These are phyloP conservation scores for Istiophorus platypterus DNA, from an alignment of 2,113 vertebrate genomes.

Conservation along the genomic window DNA sequence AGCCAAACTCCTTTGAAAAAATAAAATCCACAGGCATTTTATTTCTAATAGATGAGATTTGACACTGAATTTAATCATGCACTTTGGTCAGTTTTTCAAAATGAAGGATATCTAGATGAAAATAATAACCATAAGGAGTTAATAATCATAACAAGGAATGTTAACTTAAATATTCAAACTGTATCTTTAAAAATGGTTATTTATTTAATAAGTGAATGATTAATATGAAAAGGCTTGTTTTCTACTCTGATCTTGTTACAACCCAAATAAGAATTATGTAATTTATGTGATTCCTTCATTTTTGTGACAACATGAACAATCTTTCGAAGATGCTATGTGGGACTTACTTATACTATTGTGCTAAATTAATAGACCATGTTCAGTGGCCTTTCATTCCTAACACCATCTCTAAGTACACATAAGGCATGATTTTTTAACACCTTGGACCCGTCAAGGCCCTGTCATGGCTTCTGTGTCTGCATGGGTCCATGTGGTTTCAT, in stretches of 20 bases:
- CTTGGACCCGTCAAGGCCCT: not conserved
- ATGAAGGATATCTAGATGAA: not conserved
- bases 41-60: not conserved
- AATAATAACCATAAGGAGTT: not conserved
- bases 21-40: not conserved
- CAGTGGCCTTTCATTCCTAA: not conserved
- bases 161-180: not conserved
- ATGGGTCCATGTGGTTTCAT: not conserved
- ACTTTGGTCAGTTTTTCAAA: no score
- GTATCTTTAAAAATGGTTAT: not conserved
- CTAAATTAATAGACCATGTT: no score
- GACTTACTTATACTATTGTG: no score
- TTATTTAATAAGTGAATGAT: not conserved
- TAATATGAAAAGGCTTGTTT: not conserved
- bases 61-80: not conserved
- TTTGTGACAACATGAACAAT: not conserved
- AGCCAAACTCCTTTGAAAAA: not conserved
- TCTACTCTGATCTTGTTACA: not conserved
- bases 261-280: not conserved
- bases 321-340: no score
- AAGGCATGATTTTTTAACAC: not conserved
- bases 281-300: no score
- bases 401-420: not conserved
- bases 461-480: no score
- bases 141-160: not conserved